These are phyloP conservation scores for Lagopus leucura DNA, from an alignment of 2,113 vertebrate genomes.

Conservation along the genomic window DNA sequence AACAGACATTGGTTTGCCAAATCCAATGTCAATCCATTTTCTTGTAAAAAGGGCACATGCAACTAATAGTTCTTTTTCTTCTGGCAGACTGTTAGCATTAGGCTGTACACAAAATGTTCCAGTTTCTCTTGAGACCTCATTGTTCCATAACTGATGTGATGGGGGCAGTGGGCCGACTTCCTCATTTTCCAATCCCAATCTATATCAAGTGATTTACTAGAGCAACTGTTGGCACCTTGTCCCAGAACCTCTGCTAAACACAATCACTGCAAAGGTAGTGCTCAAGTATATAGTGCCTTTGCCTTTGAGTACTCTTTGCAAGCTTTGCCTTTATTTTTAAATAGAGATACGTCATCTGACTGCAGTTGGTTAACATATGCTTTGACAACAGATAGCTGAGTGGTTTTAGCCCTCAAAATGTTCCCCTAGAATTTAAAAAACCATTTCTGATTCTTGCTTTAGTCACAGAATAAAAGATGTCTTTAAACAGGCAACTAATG, in stretches of 20 bases:
- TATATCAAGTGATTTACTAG: not conserved
- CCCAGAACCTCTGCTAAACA: not conserved
- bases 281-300: not conserved
- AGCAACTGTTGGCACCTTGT: not conserved
- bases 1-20: not conserved
- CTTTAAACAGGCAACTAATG: not conserved
- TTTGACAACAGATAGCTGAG: not conserved
- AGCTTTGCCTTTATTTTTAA: not conserved
- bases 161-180: not conserved
- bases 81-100: not conserved
- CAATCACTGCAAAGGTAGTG: not conserved
- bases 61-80: not conserved
- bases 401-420: not conserved
- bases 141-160: not conserved
- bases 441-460: not conserved
- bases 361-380: not conserved
- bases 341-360: not conserved
- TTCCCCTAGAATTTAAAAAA: not conserved
- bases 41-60: not conserved
- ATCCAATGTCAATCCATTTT: not conserved
- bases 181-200: not conserved
- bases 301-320: not conserved
- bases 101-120: not conserved
- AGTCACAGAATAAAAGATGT: not conserved
- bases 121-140: not conserved